Conservation (phyloP, 2,797 vertebrate genomes). For the Falco berigora region DNA sequence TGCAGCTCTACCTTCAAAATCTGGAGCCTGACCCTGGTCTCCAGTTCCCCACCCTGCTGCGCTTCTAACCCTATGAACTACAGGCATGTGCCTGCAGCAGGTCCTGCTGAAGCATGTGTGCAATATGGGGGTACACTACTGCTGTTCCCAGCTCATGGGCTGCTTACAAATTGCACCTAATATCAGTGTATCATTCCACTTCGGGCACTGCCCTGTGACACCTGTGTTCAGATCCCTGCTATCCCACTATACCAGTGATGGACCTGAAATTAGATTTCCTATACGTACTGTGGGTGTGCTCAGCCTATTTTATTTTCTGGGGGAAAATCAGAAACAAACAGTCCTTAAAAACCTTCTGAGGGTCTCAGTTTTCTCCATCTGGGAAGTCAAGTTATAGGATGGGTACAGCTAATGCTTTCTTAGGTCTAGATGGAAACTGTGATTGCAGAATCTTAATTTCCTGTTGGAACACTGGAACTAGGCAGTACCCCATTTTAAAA, state of each 20-base stretch:
- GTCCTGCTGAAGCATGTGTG: background rate
- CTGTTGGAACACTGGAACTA: background rate
- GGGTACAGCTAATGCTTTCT: background rate
- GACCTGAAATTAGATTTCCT: background rate
- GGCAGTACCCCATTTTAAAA: background rate
- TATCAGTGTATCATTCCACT: background rate
- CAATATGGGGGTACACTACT: background rate
- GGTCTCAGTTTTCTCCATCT: background rate
- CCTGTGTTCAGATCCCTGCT: background rate
- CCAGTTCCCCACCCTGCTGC: background rate
- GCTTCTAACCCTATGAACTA: accelerated
- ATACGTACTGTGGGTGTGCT: background rate
- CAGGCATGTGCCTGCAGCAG: background rate
- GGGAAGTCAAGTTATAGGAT: background rate
- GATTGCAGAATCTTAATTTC: background rate
- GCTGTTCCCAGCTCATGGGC: background rate
- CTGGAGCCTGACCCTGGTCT: background rate
- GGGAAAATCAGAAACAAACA: background rate
- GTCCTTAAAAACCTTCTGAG: background rate
- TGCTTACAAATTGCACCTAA: background rate
- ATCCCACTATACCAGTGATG: background rate
- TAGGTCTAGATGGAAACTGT: background rate
- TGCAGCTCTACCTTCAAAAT: background rate
- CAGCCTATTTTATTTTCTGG: background rate
- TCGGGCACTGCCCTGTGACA: background rate